A percentile compares a stretch with the other conserved stretches of the same genome.
Evolutionary conservation across 2,113 vertebrate species (phyloP).

Genomic region (Numenius arquata): DNA sequence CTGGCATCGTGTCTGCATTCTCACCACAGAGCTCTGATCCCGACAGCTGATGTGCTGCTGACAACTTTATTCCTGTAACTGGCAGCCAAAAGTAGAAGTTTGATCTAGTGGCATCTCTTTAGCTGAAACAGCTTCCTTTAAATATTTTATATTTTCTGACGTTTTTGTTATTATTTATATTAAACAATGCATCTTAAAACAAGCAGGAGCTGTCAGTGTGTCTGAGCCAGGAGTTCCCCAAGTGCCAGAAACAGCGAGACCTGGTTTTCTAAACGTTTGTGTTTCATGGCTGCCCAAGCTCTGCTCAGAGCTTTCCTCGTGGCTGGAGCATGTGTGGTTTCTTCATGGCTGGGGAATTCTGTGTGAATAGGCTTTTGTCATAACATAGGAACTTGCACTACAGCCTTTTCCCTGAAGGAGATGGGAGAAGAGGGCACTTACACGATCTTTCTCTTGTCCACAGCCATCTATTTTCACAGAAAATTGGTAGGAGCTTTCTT

Average conservation of each 20-base stretch:
- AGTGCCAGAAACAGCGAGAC: neutral
- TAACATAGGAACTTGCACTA: constrained; percentile 40
- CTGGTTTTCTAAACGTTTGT: neutral
- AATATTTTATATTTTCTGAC: neutral
- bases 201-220: neutral
- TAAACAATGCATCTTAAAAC: neutral
- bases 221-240: neutral
- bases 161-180: constrained; percentile 41
- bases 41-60: constrained; percentile 56
- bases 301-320: neutral
- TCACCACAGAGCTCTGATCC: constrained; percentile 33
- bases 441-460: neutral
- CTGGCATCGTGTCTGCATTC: constrained; percentile 33
- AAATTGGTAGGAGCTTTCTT: neutral
- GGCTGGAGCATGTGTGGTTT: constrained; percentile 16
- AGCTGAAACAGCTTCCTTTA: constrained; percentile 26
- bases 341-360: constrained; percentile 60
- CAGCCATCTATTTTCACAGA: constrained; percentile 3
- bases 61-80: constrained; percentile 64
- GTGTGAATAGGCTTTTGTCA: constrained; percentile 46
- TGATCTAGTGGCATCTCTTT: constrained; percentile 1
- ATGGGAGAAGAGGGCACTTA: neutral
- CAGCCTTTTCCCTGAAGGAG: constrained; percentile 12
- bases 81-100: constrained; percentile 46
- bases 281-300: neutral